These are phyloP conservation scores for Alloscopus bannaensis DNA, from an alignment of 2,888 invertebrate species.

Conservation along the genomic window DNA sequence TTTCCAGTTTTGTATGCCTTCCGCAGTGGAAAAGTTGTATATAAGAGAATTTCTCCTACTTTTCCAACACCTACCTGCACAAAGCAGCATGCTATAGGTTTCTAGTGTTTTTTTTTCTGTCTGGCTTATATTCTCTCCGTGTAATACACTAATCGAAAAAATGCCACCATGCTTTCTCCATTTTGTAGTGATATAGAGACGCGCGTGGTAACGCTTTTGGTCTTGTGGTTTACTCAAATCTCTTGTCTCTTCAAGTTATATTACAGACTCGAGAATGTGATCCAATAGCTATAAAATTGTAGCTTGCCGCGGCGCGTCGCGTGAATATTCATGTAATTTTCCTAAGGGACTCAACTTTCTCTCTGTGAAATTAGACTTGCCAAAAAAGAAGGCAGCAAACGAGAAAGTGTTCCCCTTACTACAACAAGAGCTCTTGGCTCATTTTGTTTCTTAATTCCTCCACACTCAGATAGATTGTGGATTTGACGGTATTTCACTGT, in stretches of 20 bases:
- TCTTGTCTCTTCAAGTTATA: constrained; percentile 13
- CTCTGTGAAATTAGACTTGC: neutral
- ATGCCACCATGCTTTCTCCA: neutral
- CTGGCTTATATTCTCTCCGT: constrained; percentile 31
- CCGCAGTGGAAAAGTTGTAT: constrained; percentile 39
- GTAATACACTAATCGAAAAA: constrained; percentile 44
- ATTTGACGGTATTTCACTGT: constrained; percentile 12
- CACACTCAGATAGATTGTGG: neutral
- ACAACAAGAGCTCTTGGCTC: neutral
- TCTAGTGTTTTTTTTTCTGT: constrained; percentile 16
- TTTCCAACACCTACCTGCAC: constrained; percentile 24
- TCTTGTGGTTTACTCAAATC: neutral
- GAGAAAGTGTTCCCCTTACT: neutral
- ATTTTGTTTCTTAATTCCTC: constrained; percentile 10
- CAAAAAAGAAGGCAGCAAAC: too few relatives aligned
- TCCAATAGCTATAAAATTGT: too few relatives aligned
- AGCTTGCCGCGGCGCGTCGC: too few relatives aligned
- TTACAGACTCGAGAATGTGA: constrained; percentile 3
- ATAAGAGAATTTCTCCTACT: constrained; percentile 27
- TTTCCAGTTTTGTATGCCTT: constrained; percentile 23
- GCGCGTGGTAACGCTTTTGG: neutral
- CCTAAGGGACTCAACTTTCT: constrained; percentile 31
- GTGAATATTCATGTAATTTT: constrained; percentile 54
- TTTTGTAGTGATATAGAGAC: neutral
- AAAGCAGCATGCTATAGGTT: too few relatives aligned